Evolutionary conservation across 2,113 vertebrate species (phyloP).

Genomic region (Oreochromis niloticus): DNA sequence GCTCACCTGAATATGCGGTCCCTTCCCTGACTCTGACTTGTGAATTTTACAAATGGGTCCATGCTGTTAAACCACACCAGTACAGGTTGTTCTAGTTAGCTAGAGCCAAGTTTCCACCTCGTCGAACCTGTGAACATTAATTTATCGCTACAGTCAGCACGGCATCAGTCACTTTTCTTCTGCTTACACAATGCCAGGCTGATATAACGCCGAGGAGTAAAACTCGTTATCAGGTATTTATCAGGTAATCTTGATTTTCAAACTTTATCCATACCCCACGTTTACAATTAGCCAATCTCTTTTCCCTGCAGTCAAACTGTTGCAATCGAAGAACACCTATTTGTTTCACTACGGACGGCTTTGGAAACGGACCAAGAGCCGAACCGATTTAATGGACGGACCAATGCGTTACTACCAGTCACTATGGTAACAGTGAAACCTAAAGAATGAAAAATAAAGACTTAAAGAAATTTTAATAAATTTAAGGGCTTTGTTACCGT

Average conservation of each 20-base stretch:
- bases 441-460: neutral
- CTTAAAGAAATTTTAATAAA: neutral
- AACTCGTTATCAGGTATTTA: neutral
- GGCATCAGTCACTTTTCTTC: neutral
- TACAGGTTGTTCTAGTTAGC: conserved; percentile 37
- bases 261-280: neutral
- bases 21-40: conserved; percentile 83
- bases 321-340: neutral
- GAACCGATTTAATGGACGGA: neutral
- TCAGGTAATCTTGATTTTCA: neutral
- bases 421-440: neutral
- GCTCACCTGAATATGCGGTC: conserved; percentile 87
- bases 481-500: neutral
- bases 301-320: neutral
- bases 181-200: neutral
- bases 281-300: neutral
- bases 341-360: conserved; percentile 33
- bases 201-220: neutral
- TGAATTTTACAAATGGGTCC: conserved; percentile 79
- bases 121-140: neutral
- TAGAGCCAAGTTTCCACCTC: neutral
- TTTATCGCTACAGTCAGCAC: neutral
- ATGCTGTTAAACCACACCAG: conserved; percentile 52
- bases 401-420: neutral
- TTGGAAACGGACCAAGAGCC: conserved; percentile 10